A percentile compares a stretch with the other conserved stretches of the same genome.
These are phyloP conservation scores for Ptychoptera contaminata DNA, from an alignment of 2,888 invertebrate species.

Conservation along the genomic window DNA sequence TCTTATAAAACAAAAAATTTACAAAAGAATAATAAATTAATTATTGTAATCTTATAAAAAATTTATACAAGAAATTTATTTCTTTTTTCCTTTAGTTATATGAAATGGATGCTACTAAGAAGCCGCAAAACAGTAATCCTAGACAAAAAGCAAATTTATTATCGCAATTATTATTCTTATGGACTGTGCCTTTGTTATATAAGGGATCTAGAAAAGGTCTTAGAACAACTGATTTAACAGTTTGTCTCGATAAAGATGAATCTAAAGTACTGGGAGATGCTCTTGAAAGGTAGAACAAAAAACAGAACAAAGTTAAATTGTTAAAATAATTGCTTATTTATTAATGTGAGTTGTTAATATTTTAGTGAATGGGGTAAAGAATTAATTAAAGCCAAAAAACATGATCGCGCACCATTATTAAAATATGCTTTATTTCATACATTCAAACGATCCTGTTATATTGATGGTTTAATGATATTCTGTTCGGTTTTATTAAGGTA, in stretches of 20 bases:
- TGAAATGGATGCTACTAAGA: slow-evolving; percentile 25
- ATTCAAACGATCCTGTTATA: slow-evolving; percentile 50
- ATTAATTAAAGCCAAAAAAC: slow-evolving; percentile 37
- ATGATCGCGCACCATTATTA: slow-evolving; percentile 43
- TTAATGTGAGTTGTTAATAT: not conserved
- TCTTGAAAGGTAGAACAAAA: slow-evolving; percentile 27
- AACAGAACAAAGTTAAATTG: no score
- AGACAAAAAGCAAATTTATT: slow-evolving; percentile 23
- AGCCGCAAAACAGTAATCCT: slow-evolving; percentile 26
- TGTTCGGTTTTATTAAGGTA: slow-evolving; percentile 26
- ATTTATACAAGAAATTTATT: no score
- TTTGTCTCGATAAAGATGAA: slow-evolving; percentile 42
- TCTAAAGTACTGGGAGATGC: slow-evolving; percentile 27
- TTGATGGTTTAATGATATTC: slow-evolving; percentile 46
- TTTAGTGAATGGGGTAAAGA: slow-evolving; percentile 52
- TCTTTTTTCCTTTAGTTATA: not conserved
- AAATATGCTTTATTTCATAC: slow-evolving; percentile 47
- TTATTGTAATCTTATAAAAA: no score
- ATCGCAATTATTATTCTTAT: slow-evolving; percentile 26
- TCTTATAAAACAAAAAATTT: no score
- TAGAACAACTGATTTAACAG: slow-evolving; percentile 48
- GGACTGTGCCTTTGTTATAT: slow-evolving; percentile 25
- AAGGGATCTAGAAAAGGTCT: slow-evolving; percentile 29
- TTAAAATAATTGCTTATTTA: slow-evolving; percentile 2
- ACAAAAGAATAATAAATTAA: no score